Evolutionary conservation across 2,113 vertebrate genomes (phyloP).

Genomic region (Neolamprologus fasciatus): DNA sequence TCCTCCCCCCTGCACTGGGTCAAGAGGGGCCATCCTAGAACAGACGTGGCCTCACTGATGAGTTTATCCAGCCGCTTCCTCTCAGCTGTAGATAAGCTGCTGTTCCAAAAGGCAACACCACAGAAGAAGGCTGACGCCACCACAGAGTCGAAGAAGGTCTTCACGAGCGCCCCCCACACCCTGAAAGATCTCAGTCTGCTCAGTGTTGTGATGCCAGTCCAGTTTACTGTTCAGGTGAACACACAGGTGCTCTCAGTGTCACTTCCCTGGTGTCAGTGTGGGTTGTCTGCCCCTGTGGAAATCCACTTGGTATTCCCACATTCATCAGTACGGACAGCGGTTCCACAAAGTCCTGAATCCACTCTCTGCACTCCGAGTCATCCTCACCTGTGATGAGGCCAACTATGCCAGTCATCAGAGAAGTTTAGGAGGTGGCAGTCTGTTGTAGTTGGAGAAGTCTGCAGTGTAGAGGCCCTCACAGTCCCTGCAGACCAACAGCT

Average conservation of each 20-base stretch:
- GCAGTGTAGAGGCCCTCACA: rapidly evolving
- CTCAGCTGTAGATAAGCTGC: not conserved
- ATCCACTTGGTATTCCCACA: not conserved
- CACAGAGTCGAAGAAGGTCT: not conserved
- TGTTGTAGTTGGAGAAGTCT: rapidly evolving
- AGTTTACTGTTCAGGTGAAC: not conserved
- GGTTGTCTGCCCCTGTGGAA: not conserved
- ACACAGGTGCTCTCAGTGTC: not conserved
- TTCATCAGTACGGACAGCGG: rapidly evolving
- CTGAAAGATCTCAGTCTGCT: not conserved
- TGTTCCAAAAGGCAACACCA: not conserved
- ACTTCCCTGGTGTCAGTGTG: not conserved
- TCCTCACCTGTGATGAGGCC: not conserved
- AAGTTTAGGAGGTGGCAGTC: not conserved
- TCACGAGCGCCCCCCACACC: rapidly evolving
- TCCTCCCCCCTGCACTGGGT: not conserved
- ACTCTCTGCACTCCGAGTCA: rapidly evolving
- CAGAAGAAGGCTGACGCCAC: rapidly evolving
- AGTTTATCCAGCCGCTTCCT: not conserved
- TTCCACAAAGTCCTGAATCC: not conserved
- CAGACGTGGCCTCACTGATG: rapidly evolving
- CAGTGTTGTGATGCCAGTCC: not conserved
- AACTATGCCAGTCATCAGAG: not conserved
- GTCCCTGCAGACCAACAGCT: not conserved
- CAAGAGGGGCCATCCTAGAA: not conserved